These are phyloP conservation scores for Eulemur coronatus DNA, from an alignment of 2,797 vertebrate genomes.

Conservation along the genomic window DNA sequence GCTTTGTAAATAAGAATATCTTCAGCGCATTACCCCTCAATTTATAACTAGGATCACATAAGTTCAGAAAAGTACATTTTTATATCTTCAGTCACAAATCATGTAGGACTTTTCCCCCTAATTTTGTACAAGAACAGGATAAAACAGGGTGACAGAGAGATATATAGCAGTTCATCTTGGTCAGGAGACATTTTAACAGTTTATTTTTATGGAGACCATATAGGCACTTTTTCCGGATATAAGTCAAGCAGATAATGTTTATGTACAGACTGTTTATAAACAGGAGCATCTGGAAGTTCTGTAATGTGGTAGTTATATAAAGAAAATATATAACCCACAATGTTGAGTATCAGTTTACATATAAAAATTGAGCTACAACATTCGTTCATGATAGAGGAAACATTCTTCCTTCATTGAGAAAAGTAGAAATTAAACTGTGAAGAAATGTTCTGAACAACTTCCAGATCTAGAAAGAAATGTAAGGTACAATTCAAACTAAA, in stretches of 20 bases:
- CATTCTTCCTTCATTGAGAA: conserved; percentile 21
- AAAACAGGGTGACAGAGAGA: neutral
- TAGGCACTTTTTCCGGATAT: neutral
- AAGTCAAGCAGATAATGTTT: conserved; percentile 33
- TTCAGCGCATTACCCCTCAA: neutral
- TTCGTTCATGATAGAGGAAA: neutral
- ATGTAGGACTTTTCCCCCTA: neutral
- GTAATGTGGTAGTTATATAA: conserved; percentile 6
- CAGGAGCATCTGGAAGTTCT: conserved; percentile 2
- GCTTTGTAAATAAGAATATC: neutral
- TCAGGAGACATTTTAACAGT: neutral
- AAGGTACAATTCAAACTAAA: neutral
- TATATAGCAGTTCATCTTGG: neutral
- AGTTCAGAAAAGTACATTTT: neutral
- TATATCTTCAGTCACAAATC: neutral
- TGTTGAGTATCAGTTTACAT: neutral
- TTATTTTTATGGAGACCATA: neutral
- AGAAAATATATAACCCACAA: neutral
- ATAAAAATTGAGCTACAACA: neutral
- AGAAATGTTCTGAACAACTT: neutral
- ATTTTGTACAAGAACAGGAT: neutral
- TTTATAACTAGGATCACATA: neutral
- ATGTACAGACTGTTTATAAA: conserved; percentile 23
- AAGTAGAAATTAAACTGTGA: conserved; percentile 1
- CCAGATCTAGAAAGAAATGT: neutral